Evolutionary conservation across 2,888 invertebrate genomes (phyloP), one percentile per base, ranked within the genome.

Genomic region (Ornithoptera priamus): DNA sequence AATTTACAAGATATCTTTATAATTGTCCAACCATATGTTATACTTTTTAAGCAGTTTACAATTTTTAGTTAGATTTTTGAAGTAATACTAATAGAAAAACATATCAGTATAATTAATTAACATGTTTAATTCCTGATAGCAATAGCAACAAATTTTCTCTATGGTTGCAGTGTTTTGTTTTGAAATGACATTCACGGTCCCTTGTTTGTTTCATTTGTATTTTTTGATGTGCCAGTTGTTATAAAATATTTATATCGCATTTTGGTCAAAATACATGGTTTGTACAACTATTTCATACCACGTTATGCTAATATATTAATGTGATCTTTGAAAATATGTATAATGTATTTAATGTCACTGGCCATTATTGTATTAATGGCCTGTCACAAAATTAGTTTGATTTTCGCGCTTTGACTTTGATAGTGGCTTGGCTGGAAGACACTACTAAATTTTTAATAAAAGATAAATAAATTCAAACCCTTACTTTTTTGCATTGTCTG

Each of bases 181-280:
- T 61, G 22, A 83, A 77, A 74, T 74, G 75, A 80, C 80, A 80
- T 81, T 20, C 50, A 77, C 72, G 76, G 79, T 78, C 80, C 76
- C 75, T 72, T 76, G 77, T 73, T 72, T 71, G 72, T 76, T 86
- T 87, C 88, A 83, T 76, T 89, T 88, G 88, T 89, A 84, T 82
- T 85, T 80, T 77, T 75, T 76, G 79, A 82, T 83, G 82, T 88
- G 90, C 85, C 87, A 90, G 84, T 87, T 87, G 79, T 74, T 77
- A 71, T 68, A 76, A 80, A 84, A 81, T 75, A 79, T 80, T 62
- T 78, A 78, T 73, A 72, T 59, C 58, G 50, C 65, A 39, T 20
- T 39, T 58, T 57, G 22, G 22, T 18, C 24, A 46, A 63, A 67
- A 42, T 56, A 58, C 39, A 39, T 60, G 70, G 70, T 70, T 70